A percentile compares a stretch with the other conserved stretches of the same genome.
phyloP scores from a whole-genome alignment of 2,113 vertebrate genomes.

The Pelusios castaneus region DNA sequence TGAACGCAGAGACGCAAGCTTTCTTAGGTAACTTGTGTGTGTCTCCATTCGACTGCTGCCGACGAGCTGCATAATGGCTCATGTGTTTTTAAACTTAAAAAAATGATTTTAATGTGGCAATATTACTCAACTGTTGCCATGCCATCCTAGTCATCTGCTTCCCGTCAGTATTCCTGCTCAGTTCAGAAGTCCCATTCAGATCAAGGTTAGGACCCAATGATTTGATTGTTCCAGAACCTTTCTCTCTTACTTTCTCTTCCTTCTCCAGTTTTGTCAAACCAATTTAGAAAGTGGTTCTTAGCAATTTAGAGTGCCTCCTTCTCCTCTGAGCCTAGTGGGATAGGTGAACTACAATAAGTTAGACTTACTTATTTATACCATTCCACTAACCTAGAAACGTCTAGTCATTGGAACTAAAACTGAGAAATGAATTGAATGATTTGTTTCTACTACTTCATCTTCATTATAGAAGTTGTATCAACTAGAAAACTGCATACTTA shows the following conservation, averaged over 20 bases:
- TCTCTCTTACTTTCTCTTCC: not conserved
- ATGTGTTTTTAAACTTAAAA: not conserved
- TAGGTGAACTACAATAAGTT: not conserved
- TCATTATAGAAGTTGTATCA: not conserved
- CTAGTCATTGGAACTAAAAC: not conserved
- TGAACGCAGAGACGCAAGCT: too few species aligned
- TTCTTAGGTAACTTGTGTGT: too few species aligned
- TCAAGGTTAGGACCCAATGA: not conserved
- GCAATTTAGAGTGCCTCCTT: not conserved
- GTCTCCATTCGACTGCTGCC: too few species aligned
- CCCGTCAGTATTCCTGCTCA: not conserved
- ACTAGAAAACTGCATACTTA: not conserved
- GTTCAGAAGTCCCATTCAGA: not conserved
- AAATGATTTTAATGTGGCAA: not conserved
- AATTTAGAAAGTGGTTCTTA: not conserved
- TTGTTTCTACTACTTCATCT: not conserved
- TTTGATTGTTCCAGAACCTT: slow-evolving; percentile 18
- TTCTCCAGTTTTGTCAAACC: not conserved
- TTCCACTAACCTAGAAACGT: not conserved
- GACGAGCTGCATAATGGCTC: not conserved
- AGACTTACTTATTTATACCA: not conserved
- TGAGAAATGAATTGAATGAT: not conserved
- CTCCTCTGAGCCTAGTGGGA: not conserved
- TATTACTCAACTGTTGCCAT: not conserved
- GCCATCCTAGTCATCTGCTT: not conserved